Evolutionary conservation across 2,797 vertebrate genomes (phyloP), one percentile per base, ranked within the genome.

Genomic region (Karalla daura): DNA sequence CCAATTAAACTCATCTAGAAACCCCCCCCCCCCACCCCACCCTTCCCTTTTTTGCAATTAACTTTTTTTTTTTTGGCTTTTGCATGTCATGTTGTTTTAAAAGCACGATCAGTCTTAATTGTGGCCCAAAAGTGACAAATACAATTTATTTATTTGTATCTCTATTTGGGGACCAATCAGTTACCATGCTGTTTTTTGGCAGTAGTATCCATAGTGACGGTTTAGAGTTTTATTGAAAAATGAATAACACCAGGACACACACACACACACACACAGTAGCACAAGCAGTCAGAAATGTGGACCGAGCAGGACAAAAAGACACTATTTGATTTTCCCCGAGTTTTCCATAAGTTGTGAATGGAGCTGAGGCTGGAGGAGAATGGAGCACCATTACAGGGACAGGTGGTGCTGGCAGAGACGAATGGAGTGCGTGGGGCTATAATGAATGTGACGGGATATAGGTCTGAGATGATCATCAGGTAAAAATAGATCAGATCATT

Each of bases 401-500:
- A 70, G 67, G 70, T 81, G 72, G 71, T 44, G 67, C 40, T 86
- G 90, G 79, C 88, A 85, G 84, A 92, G 88, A 93, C 88, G 60
- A 80, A 92, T 90, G 83, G 78, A 79, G 87, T 81, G 83, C 44
- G 43, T 55, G 59, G 56, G 70, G 51, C 67, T 67, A 72, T 93
- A 89, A 92, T 91, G 85, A 90, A 93, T 93, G 88, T 93, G 91
- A 90, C 76, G 74, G 88, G 88, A 90, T 91, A 89, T 87, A 90
- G 84, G 86, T 85, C 83, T 86, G 78, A 85, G 90, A 93, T 88
- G 81, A 91, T 90, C 83, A 91, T 93, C 86, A 89, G 83, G 88
- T 93, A 93, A 93, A 93, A 94, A 93, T 93, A 94, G 91, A 92
- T 88, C 84, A 86, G 88, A 89, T 91, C 85, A 90, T 91, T 92